Evolutionary conservation across 1,140 invertebrate genomes (phyloP), one percentile per base, ranked within the genome.

Genomic region (Arion vulgaris): DNA sequence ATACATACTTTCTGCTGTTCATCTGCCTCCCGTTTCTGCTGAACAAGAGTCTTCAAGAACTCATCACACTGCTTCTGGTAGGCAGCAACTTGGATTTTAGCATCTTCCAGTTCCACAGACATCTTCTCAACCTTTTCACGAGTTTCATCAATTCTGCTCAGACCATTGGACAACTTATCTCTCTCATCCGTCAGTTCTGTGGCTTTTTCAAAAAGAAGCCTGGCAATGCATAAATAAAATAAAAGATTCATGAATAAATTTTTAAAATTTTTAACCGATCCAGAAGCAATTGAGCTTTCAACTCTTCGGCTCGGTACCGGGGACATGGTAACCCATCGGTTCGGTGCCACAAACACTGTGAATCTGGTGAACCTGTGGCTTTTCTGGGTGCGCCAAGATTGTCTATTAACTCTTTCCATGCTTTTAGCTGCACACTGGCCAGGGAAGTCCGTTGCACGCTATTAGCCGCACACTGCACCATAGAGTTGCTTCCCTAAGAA

Each of bases 11-110:
- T 92, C 83, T 92, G 94, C 91, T 96, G 95, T 87, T 96, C 95
- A 86, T 97, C 96, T 1, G 95, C 95, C 91, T 96, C 96, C 75
- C 94, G 93, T 82, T 95, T 95, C 91, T 97, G 95, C 83, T 94
- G 94, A 87, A 95, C 94, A 87, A 97, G 96, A 76, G 95, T 94
- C 28, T 95, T 94, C 87, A 96, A 91, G 89, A 94, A 95, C 84
- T 95, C 94, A 83, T 96, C 95, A 91, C 96, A 97, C 88, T 94
- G 92, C 85, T 94, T 93, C 87, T 95, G 95, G 90, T 95, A 95
- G 87, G 95, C 94, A 17, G 93, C 93, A 13, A 96, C 95, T 93
- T 94, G 95, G 45, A 93, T 94, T 91, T 96, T 95, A 28, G 96
- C 95, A 17, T 94, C 92, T 88, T 95, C 96, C 75, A 97, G 90